Conservation (phyloP, 2,113 vertebrate species). For the Geococcyx californianus region DNA sequence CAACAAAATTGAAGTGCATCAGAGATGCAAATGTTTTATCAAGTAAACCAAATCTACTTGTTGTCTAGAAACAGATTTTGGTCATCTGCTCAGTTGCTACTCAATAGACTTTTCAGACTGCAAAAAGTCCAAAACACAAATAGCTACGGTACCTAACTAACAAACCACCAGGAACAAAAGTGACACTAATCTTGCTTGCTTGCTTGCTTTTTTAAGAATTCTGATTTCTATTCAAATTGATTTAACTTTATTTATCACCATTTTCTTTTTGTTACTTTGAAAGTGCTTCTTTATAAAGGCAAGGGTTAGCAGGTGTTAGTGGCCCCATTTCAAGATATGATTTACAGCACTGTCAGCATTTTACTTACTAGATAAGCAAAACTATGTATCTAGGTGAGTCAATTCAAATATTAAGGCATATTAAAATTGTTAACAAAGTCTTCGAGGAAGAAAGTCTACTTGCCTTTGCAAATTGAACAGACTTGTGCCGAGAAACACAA, state of each 20-base stretch:
- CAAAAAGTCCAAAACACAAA: neutral
- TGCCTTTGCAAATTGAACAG: neutral
- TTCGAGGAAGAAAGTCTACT: slow-evolving; percentile 11
- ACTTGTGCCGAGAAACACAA: neutral
- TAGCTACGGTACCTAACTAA: neutral
- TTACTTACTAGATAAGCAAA: slow-evolving; percentile 36
- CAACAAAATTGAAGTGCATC: neutral
- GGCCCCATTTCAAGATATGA: neutral
- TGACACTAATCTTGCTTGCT: neutral
- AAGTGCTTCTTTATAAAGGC: neutral
- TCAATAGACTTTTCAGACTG: neutral
- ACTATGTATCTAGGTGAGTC: neutral
- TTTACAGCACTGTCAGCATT: slow-evolving; percentile 29
- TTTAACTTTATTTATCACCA: neutral
- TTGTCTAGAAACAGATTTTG: neutral
- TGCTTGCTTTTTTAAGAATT: neutral
- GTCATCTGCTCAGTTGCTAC: neutral
- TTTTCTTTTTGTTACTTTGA: neutral
- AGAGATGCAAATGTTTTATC: neutral
- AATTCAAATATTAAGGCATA: slow-evolving; percentile 39
- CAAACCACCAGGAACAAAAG: neutral
- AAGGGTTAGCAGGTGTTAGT: neutral
- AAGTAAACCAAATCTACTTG: neutral
- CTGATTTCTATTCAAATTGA: neutral
- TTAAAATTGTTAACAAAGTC: slow-evolving; percentile 9